phyloP scores from a whole-genome alignment of 1,140 invertebrate species.

The Drosophila funebris region DNA sequence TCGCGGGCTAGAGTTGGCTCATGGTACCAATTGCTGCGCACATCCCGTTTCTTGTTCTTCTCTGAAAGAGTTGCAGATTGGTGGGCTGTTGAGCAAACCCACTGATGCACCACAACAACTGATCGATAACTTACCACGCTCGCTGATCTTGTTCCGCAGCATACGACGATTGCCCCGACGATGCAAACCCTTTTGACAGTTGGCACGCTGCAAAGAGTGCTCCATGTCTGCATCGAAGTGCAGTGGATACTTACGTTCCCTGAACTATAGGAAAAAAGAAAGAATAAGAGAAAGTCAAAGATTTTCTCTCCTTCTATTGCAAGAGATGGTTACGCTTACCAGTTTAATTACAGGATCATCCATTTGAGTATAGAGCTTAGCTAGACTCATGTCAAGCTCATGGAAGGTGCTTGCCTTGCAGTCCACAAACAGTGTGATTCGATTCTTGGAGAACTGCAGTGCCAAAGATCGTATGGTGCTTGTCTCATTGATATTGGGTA shows the following conservation, averaged over 20 bases:
- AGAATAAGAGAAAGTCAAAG: background rate
- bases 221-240: constrained; percentile 84
- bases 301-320: background rate
- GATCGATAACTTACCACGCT: constrained; percentile 69
- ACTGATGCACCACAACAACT: constrained; percentile 19
- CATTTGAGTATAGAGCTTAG: constrained; percentile 82
- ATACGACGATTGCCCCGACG: constrained; percentile 72
- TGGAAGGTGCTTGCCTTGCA: constrained; percentile 78
- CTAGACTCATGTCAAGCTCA: constrained; percentile 77
- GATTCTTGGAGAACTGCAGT: constrained; percentile 75
- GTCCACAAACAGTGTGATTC: constrained; percentile 76
- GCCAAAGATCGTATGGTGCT: constrained; percentile 81
- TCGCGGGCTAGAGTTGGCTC: constrained; percentile 63
- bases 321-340: constrained; percentile 49
- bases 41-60: constrained; percentile 83
- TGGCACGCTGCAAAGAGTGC: constrained; percentile 77
- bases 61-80: constrained; percentile 48
- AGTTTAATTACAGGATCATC: constrained; percentile 82
- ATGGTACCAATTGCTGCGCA: constrained; percentile 81
- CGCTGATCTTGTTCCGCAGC: constrained; percentile 79
- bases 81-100: constrained; percentile 36
- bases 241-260: constrained; percentile 85
- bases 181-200: constrained; percentile 79
- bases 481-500: constrained; percentile 82
- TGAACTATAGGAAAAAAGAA: constrained; percentile 70